phyloP scores from a whole-genome alignment of 2,113 vertebrate species.

The Cheirogaleus medius region DNA sequence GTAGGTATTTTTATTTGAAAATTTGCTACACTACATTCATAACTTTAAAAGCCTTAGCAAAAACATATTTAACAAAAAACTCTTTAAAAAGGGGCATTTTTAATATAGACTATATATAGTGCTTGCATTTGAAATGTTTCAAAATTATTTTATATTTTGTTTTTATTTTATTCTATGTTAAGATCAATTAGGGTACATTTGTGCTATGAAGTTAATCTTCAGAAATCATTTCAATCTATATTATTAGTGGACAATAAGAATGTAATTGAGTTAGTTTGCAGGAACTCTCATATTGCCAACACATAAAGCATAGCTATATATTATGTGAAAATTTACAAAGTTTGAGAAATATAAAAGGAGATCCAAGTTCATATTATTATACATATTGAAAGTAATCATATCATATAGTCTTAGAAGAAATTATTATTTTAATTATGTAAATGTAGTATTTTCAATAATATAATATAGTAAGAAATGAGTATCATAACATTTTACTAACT shows the following conservation, averaged over 20 bases:
- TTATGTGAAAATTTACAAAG: neutral
- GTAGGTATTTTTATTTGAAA: neutral
- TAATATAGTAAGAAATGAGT: neutral
- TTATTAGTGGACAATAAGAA: neutral
- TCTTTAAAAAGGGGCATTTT: neutral
- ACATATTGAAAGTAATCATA: neutral
- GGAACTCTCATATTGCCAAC: neutral
- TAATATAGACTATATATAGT: neutral
- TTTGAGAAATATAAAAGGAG: neutral
- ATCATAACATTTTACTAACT: neutral
- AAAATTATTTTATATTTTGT: neutral
- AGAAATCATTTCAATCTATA: neutral
- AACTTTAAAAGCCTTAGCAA: neutral
- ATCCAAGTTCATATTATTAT: neutral
- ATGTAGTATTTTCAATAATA: neutral
- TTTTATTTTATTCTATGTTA: neutral
- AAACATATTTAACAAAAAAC: neutral
- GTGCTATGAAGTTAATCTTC: neutral
- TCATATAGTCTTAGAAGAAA: neutral
- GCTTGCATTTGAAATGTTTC: neutral
- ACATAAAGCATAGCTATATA: neutral
- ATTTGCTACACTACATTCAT: neutral
- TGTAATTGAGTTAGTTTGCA: neutral
- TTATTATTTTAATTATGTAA: neutral
- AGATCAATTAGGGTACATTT: neutral